Percentiles rank a stretch among this genome's conserved stretches.
Conservation (phyloP, 2,797 vertebrate species). For the Rousettus madagascariensis region DNA sequence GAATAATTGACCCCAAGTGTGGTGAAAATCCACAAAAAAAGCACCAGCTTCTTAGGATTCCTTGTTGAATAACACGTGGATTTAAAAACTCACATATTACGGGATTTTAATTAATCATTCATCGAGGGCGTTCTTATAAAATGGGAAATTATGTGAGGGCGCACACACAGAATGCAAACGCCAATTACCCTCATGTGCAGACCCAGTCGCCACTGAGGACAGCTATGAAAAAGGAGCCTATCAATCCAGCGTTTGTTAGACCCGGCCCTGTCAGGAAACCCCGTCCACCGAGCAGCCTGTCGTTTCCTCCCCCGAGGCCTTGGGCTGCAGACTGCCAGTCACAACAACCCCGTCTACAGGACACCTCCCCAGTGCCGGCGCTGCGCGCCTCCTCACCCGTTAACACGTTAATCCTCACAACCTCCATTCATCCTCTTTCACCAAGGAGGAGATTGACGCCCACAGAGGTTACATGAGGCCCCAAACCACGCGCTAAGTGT, state of each 20-base stretch:
- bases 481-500: too few relatives aligned
- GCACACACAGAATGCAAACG: background rate
- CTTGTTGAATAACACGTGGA: slow-evolving; percentile 23
- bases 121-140: slow-evolving; percentile 1
- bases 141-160: background rate
- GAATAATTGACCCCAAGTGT: background rate
- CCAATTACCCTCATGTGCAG: background rate
- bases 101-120: slow-evolving; percentile 20
- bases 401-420: background rate
- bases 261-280: background rate
- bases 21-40: background rate
- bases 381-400: too few relatives aligned
- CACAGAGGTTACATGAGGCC: background rate
- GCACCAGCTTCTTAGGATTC: background rate
- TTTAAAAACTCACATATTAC: background rate
- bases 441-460: background rate
- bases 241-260: background rate
- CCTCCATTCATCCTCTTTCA: background rate
- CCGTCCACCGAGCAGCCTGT: background rate
- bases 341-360: background rate
- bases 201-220: background rate
- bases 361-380: fast-evolving
- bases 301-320: background rate
- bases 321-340: background rate
- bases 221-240: background rate